A percentile compares a stretch with the other conserved stretches of the same genome.
Evolutionary conservation across 2,888 invertebrate species (phyloP).

Genomic region (Lissonota sp.): DNA sequence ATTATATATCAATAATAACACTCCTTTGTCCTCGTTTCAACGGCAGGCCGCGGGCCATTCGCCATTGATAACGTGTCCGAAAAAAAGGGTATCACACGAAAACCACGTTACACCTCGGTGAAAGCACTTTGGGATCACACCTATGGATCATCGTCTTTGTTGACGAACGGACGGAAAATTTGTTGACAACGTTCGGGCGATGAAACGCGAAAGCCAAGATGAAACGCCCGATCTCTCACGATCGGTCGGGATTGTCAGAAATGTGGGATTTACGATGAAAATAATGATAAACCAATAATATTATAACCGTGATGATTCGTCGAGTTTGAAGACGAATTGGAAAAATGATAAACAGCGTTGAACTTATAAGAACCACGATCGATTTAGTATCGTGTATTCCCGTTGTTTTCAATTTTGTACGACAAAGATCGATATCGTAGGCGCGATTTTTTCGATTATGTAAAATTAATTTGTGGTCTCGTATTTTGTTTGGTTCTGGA

Average conservation of each 20-base stretch:
- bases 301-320: neutral
- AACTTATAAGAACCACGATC: constrained; percentile 19
- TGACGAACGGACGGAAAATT: constrained; percentile 43
- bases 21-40: neutral
- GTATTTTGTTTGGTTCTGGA: neutral
- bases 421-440: neutral
- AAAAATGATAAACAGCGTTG: neutral
- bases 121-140: constrained; percentile 29
- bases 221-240: neutral
- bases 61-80: neutral
- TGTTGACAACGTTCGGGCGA: constrained; percentile 5
- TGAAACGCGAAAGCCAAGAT: neutral
- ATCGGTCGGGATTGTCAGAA: constrained; percentile 8
- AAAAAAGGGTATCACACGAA: neutral
- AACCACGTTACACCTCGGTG: neutral
- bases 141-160: constrained; percentile 26
- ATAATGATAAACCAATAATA: constrained; percentile 14
- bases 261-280: constrained; percentile 9
- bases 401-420: constrained; percentile 1
- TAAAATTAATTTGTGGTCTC: neutral
- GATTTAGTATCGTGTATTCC: neutral
- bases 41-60: neutral
- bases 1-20: constrained; percentile 5
- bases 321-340: neutral
- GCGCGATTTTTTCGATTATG: neutral